Conservation (phyloP, 2,888 invertebrate genomes). For the Microplitis manilae region DNA sequence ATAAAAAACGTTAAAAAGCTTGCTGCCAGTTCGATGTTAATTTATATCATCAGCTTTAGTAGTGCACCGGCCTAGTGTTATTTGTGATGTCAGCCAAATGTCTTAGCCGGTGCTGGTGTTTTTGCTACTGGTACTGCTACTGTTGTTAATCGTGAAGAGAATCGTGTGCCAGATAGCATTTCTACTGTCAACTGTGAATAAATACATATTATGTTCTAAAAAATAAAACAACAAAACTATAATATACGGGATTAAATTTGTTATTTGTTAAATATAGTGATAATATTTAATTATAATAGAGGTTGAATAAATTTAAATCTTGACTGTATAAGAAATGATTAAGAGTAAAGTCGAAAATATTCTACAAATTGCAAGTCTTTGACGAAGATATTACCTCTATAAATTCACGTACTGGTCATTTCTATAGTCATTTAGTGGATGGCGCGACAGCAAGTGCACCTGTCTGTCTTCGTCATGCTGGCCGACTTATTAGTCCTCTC, state of each 20-base stretch:
- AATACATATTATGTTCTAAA: background rate
- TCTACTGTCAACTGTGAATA: background rate
- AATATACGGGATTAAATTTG: too few species aligned
- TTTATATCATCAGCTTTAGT: constrained; percentile 7
- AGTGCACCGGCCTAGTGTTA: background rate
- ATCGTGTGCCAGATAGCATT: background rate
- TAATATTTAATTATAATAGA: background rate
- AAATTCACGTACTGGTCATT: constrained; percentile 15
- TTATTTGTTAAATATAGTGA: too few species aligned
- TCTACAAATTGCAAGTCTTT: constrained; percentile 9
- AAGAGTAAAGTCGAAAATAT: background rate
- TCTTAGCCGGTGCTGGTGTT: background rate
- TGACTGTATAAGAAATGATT: background rate
- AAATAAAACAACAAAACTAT: too few species aligned
- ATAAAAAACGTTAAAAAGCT: background rate
- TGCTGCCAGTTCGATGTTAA: constrained; percentile 11
- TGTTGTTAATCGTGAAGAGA: background rate
- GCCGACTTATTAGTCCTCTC: constrained; percentile 49
- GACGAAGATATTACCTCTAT: constrained; percentile 6
- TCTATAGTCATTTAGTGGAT: constrained; percentile 36
- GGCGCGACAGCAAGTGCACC: constrained; percentile 48
- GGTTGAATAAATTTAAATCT: too few species aligned
- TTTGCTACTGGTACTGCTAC: background rate
- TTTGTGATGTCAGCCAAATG: background rate
- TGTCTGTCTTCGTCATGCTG: constrained; percentile 57